Evolutionary conservation across 1,140 invertebrate genomes (phyloP).

Genomic region (Coenobita brevimanus): DNA sequence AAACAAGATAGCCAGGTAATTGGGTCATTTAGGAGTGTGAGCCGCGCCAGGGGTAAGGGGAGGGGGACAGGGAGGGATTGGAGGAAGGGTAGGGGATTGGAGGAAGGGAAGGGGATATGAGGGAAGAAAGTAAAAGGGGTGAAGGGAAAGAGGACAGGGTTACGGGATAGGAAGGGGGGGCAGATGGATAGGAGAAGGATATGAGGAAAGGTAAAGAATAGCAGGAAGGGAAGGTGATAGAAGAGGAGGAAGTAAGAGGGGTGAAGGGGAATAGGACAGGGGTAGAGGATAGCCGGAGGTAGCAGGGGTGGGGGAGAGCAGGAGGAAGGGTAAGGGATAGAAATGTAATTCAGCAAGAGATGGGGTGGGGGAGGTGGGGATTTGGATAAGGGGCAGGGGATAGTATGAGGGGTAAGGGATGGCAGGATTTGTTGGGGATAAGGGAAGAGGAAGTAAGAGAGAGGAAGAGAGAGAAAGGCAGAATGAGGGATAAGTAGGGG

Average conservation of each 20-base stretch:
- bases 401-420: neutral
- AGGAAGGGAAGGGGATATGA: neutral
- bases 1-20: constrained; percentile 65
- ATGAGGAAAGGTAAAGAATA: neutral
- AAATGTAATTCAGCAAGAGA: neutral
- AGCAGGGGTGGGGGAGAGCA: neutral
- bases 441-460: too few relatives aligned
- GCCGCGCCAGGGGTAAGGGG: constrained; percentile 3
- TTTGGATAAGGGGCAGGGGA: too few relatives aligned
- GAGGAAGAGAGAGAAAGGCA: too few relatives aligned
- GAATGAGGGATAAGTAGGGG: too few relatives aligned
- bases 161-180: neutral
- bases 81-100: neutral
- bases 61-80: neutral
- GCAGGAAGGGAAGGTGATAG: too few relatives aligned
- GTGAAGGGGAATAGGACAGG: too few relatives aligned
- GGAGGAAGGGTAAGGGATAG: neutral
- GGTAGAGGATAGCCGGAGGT: neutral
- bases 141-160: too few relatives aligned
- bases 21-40: constrained; percentile 63
- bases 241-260: too few relatives aligned
- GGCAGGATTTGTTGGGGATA: too few relatives aligned
- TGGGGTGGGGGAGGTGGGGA: neutral
- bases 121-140: too few relatives aligned
- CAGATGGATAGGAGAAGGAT: too few relatives aligned